These are phyloP conservation scores for Magallana angulata DNA, from an alignment of 1,140 invertebrate genomes.

Conservation along the genomic window DNA sequence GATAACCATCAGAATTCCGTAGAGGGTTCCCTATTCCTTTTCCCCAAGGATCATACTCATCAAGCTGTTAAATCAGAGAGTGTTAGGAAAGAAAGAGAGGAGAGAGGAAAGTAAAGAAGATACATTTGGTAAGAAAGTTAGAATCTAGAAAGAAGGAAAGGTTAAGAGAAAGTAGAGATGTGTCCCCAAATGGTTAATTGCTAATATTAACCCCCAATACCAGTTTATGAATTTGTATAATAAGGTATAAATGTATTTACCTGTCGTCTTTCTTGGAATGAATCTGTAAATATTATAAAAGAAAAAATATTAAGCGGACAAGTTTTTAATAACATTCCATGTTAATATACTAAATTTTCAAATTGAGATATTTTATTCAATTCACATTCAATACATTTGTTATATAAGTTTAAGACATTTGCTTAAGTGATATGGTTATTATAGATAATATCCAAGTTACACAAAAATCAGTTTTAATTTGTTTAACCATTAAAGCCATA, in stretches of 20 bases:
- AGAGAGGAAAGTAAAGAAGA: slow-evolving; percentile 30
- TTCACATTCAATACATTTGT: no score
- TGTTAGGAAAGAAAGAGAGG: slow-evolving; percentile 44
- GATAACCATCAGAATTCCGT: slow-evolving; percentile 49
- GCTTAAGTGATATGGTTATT: no score
- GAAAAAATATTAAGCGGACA: neutral
- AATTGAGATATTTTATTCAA: no score
- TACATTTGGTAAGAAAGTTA: slow-evolving; percentile 3
- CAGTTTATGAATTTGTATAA: no score
- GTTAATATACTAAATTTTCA: no score
- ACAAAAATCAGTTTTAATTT: neutral
- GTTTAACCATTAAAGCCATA: neutral
- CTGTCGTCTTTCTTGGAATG: slow-evolving; percentile 50
- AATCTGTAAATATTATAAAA: slow-evolving; percentile 41
- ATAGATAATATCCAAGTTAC: no score
- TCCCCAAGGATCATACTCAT: slow-evolving; percentile 65
- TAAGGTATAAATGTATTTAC: neutral
- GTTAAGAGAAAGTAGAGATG: neutral
- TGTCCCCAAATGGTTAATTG: neutral
- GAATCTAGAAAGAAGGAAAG: neutral
- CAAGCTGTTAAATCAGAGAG: slow-evolving; percentile 46
- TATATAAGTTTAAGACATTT: no score
- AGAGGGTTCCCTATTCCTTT: slow-evolving; percentile 59
- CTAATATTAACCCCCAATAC: neutral
- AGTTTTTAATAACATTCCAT: no score